Evolutionary conservation across 2,797 vertebrate species (phyloP).

Genomic region (Syndactyla subalaris): DNA sequence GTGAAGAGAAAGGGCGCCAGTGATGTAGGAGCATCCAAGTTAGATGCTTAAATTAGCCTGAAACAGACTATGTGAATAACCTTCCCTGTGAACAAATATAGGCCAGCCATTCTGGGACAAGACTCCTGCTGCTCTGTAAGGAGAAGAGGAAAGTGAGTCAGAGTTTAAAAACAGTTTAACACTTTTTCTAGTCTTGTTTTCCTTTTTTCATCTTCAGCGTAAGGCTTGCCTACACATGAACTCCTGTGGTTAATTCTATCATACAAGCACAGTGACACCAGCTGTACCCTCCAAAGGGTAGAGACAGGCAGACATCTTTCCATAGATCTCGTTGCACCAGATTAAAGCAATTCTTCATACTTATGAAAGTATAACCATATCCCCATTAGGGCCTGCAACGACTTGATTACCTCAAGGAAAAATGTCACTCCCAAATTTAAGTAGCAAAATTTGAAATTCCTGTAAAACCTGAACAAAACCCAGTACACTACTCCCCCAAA

Average conservation of each 20-base stretch:
- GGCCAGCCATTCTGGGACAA: slow-evolving; percentile 56
- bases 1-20: neutral
- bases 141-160: slow-evolving; percentile 48
- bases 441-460: neutral
- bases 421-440: neutral
- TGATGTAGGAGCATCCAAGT: neutral
- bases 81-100: slow-evolving; percentile 40
- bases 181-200: slow-evolving; percentile 18
- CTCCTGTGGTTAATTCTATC: neutral
- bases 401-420: neutral
- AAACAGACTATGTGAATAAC: slow-evolving; percentile 36
- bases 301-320: neutral
- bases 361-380: neutral
- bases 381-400: neutral
- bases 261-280: neutral
- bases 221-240: slow-evolving; percentile 41
- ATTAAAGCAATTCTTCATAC: neutral
- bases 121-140: slow-evolving; percentile 34
- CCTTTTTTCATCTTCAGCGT: slow-evolving; percentile 4
- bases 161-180: slow-evolving; percentile 50
- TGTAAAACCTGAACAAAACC: neutral
- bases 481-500: neutral
- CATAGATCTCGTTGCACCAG: neutral
- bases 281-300: neutral
- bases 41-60: slow-evolving; percentile 16